Base-by-base conservation (phyloP, 2,113 vertebrate species). In the Malurus cyaneus region DNA sequence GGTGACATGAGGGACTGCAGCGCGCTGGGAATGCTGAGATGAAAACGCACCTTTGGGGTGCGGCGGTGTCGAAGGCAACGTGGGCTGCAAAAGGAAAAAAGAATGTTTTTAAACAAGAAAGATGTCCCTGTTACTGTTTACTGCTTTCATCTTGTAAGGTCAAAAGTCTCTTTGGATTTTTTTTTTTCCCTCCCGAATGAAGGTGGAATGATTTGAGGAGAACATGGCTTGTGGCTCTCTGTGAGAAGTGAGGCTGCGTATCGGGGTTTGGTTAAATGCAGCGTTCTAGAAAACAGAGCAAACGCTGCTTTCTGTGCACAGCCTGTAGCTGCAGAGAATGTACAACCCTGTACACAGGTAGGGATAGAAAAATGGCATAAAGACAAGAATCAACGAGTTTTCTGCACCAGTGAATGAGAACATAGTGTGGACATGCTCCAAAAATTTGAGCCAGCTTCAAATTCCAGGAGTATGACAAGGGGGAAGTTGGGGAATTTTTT, bases 1-100 rank as follows among this genome's bases (percentile, higher is more conserved):
- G 60, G 72, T 16, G 54, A 25, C 6, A 0, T 1, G 16, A 32
- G 79, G 28, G 19, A 6, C 2, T 0, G 32, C 46, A 11, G 5
- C 0, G 44, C 1, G 7, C 49, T 3, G 91, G 70, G 66, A 19
- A 1, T 0, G 74, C 61, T 0, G 46, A 10, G 86, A 4, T 52
- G 76, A 4, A 28, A 14, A 23, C 0, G 11, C 0, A 4, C 42
- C 78, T 56, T 20, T 3, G 8, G 29, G 54, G 66, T 2, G 42
- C 26, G 9, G n/a, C 10, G 7, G 25, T 20, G 76, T 4, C 69
- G 44, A 4, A 57, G 42, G 54, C 14, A 80, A 14, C 1, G 7
- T 1, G 72, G 71, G 80, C 49, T 31, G 52, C 44, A 32, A 3
- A 12, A 7, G 7, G 44, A 14, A 14, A 39, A 50, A 12, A 5